These are phyloP conservation scores for Caenorhabditis sp. DNA, from an alignment of 2,888 invertebrate species.

Conservation along the genomic window DNA sequence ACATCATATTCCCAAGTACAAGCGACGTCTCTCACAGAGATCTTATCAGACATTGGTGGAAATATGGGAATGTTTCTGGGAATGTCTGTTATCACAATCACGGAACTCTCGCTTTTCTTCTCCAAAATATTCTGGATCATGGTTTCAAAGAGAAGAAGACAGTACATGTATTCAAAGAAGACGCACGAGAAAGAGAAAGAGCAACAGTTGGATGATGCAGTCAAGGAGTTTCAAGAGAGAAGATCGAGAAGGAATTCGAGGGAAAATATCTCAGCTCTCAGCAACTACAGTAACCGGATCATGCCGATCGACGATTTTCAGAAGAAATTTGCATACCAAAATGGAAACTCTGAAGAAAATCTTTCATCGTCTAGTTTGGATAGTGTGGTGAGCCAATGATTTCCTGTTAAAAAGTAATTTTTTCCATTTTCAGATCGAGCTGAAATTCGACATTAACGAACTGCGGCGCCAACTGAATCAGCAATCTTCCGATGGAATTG, in stretches of 20 bases:
- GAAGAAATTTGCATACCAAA: slow-evolving; percentile 40
- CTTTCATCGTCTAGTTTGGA: slow-evolving; percentile 55
- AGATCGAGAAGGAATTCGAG: slow-evolving; percentile 55
- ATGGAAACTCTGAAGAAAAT: slow-evolving; percentile 34
- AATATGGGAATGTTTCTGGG: slow-evolving; percentile 83
- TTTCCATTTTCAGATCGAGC: slow-evolving; percentile 55
- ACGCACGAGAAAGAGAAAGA: slow-evolving; percentile 62
- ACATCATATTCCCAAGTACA: slow-evolving; percentile 80
- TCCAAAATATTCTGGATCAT: slow-evolving; percentile 80
- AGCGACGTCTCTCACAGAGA: slow-evolving; percentile 73
- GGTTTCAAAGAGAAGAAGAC: slow-evolving; percentile 71
- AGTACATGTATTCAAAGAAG: slow-evolving; percentile 75
- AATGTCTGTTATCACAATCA: slow-evolving; percentile 80
- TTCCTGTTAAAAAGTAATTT: no score
- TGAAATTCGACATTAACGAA: slow-evolving; percentile 65
- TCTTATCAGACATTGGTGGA: slow-evolving; percentile 81
- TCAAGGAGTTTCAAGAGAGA: slow-evolving; percentile 60
- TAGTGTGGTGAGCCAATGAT: slow-evolving; percentile 46
- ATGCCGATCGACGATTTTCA: slow-evolving; percentile 30
- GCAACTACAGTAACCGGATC: slow-evolving; percentile 28
- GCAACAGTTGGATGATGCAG: slow-evolving; percentile 61
- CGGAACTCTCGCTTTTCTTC: slow-evolving; percentile 78
- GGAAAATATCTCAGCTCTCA: slow-evolving; percentile 43
- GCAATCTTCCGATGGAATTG: slow-evolving; percentile 43
- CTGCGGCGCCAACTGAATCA: slow-evolving; percentile 58